Base-by-base conservation (phyloP, 2,888 invertebrate species). In the Agrochola lychnidis region DNA sequence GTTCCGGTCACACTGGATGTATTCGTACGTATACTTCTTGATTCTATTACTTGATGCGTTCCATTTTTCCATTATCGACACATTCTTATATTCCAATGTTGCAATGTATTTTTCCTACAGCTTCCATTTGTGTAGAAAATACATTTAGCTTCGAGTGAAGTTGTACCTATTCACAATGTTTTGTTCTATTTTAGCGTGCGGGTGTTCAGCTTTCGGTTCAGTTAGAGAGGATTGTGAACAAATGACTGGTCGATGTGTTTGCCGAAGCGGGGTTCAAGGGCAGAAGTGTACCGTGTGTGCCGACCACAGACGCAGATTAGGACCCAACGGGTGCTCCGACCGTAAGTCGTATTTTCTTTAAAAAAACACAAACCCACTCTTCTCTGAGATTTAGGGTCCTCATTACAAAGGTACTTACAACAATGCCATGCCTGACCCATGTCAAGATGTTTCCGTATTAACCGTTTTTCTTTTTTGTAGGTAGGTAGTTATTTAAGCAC, bases 171-270 rank as follows among this genome's bases (percentile, higher is more conserved):
- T 59, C 14, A 80, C 45, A 66, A 53, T 45, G 12, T 68, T 51
- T 51, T 73, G 40, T 84, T 83, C 72, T 79, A 57, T 88, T 90
- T 77, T 94, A 99, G 99, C 99, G 16, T 99, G 99, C 93, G 98
- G 98, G 16, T 99, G 99, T 93, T 98, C 99, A 67, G 97, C 98
- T 22, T 98, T 98, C 90, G 99, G 99, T 6, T 98, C 99, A 0
- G 98, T 98, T 2, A 97, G 99, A 77, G 98, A 98, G 90, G 99
- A 99, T 93, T 99, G 99, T 93, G 98, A 99, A 90, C 99, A 99
- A 95, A 99, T 98, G 98, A 99, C 98, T 0, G 99, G 99, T 14
- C 97, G 98, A 66, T 99, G 99, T 92, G 98, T 99, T 61, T 99
- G 99, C 94, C 98, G 98, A 87, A 97, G 97, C 9, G 98, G 98